Evolutionary conservation across 2,888 invertebrate species (phyloP).

Genomic region (Chydorus sphaericus): DNA sequence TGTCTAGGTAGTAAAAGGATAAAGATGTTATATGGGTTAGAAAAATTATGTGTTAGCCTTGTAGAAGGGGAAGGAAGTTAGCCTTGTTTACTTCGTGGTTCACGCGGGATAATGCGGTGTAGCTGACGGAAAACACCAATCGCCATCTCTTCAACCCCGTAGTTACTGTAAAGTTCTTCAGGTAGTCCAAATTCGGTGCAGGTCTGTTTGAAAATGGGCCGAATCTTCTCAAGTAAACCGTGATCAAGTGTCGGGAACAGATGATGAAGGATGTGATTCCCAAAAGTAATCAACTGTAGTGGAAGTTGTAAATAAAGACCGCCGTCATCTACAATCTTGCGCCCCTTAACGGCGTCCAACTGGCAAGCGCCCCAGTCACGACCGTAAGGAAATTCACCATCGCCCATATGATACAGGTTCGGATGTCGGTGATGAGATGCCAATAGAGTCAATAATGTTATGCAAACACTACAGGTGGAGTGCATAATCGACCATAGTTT

Average conservation of each 20-base stretch:
- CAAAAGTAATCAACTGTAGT: conserved; percentile 53
- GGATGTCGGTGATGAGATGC: conserved; percentile 71
- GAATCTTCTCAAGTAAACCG: conserved; percentile 47
- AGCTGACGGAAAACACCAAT: conserved; percentile 6
- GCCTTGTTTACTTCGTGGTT: no score
- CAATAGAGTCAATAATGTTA: conserved; percentile 47
- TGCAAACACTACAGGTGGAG: conserved; percentile 16
- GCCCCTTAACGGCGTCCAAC: conserved; percentile 55
- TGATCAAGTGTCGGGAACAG: conserved; percentile 68
- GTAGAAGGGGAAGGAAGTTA: no score
- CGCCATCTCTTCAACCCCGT: neutral
- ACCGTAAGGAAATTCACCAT: conserved; percentile 37
- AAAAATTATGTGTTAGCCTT: no score
- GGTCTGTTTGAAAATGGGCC: conserved; percentile 45
- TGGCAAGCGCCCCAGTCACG: conserved; percentile 66
- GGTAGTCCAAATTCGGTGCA: conserved; percentile 42
- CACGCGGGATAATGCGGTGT: conserved; percentile 1
- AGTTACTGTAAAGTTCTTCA: conserved; percentile 2
- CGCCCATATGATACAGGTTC: conserved; percentile 61
- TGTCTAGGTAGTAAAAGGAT: no score
- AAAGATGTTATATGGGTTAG: no score
- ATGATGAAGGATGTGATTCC: conserved; percentile 64
- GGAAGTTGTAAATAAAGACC: no score
- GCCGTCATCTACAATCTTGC: conserved; percentile 47
- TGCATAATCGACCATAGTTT: conserved; percentile 20